Base-by-base conservation (phyloP, 2,888 invertebrate species). In the Yponomeuta sedellus region DNA sequence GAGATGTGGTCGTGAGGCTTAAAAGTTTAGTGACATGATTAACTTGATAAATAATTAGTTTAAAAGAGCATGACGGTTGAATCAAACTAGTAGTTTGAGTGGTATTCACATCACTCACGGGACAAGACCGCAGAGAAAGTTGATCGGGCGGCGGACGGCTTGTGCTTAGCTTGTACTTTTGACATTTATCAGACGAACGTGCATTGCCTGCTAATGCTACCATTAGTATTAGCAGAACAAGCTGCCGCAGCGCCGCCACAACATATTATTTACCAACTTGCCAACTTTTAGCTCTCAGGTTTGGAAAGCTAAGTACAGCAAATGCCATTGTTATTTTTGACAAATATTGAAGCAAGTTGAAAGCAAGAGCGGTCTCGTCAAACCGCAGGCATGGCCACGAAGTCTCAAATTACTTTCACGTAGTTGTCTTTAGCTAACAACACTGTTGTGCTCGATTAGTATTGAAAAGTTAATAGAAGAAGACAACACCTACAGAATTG, bases 401-500 rank as follows among this genome's bases (percentile, higher is more conserved):
- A 58, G 22, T 58, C 20, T 58, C 11, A 22, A 58, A 22, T 6
- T 20, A 22, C 58, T 58, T 58, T 58, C 58, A 58, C 58, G 58
- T 19, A 10, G 28, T 58, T 58, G 58, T 58, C 19, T 22, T 58
- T 2, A 58, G 20, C 10, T 12, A 58, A 2, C 58, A 19, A 20
- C 19, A 73, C 75, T 44, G 10, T 12, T 44, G 44, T 44, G 44
- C 44, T 44, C 44, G 28, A 4, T 6, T 8, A 44, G 44, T 44
- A 44, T 44, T 44, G 3, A 44, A 44, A 44, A 44, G 1, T 6
- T 44, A 44, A 44, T 44, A 44, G 44, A 12, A 44, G 44, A 44
- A n/a, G n/a, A 25, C 25, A 25, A 73, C 81, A 80, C 83, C 86
- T 83, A 86, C 86, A 72, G 71, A 80, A 82, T 86, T 85, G 86